Evolutionary conservation across 2,113 vertebrate species (phyloP).

Genomic region (Leucoraja erinaceus): DNA sequence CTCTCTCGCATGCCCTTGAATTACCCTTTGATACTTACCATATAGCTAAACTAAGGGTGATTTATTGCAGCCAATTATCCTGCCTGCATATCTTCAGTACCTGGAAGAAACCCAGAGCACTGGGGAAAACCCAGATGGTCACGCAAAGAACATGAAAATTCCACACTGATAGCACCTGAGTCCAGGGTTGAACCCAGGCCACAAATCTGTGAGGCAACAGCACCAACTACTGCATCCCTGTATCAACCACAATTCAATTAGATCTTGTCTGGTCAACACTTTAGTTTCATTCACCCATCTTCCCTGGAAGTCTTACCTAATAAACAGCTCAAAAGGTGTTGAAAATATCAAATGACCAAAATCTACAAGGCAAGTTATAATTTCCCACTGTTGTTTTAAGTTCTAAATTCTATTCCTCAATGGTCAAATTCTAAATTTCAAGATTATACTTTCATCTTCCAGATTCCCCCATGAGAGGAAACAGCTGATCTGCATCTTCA

Average conservation of each 20-base stretch:
- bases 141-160: too few species aligned
- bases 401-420: background rate
- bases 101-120: too few species aligned
- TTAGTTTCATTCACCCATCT: background rate
- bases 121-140: too few species aligned
- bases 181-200: too few species aligned
- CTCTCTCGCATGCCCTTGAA: too few species aligned
- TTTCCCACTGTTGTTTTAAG: background rate
- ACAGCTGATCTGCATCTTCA: background rate
- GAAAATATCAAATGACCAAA: background rate
- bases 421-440: background rate
- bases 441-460: background rate
- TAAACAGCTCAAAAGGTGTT: background rate
- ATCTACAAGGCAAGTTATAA: background rate
- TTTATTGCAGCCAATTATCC: too few species aligned
- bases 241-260: background rate
- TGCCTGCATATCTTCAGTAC: too few species aligned
- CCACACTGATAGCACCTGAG: too few species aligned
- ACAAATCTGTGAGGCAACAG: too few species aligned
- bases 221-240: too few species aligned
- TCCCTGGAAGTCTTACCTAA: background rate
- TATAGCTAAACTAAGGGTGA: too few species aligned
- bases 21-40: too few species aligned
- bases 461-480: background rate
- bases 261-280: background rate